Evolutionary conservation across 2,888 invertebrate species (phyloP).

Genomic region (Drosophila yooni): DNA sequence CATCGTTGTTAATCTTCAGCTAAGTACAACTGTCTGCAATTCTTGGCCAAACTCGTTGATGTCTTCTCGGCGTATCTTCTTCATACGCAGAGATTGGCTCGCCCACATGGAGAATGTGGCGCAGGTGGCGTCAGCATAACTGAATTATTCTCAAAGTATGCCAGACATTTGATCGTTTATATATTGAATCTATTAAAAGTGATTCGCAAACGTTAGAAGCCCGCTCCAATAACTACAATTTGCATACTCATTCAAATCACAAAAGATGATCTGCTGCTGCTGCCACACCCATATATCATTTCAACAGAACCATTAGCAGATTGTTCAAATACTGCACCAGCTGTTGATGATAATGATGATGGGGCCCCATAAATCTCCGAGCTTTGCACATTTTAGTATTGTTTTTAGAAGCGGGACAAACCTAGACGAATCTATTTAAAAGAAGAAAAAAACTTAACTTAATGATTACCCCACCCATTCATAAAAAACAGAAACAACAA

Average conservation of each 20-base stretch:
- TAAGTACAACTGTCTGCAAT: background rate
- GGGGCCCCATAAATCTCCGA: conserved; percentile 23
- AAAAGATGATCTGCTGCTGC: conserved; percentile 40
- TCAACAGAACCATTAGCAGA: conserved; percentile 43
- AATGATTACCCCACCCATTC: conserved; percentile 75
- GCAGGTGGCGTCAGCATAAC: conserved; percentile 13
- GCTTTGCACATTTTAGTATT: conserved; percentile 21
- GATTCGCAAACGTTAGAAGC: conserved; percentile 29
- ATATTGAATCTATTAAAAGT: conserved; percentile 1
- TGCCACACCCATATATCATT: conserved; percentile 31
- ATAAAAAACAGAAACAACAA: conserved; percentile 10
- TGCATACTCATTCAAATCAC: conserved; percentile 54
- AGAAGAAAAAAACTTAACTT: conserved; percentile 37
- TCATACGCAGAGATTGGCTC: conserved; percentile 2
- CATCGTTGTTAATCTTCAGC: background rate
- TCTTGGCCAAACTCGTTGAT: background rate
- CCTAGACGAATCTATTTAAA: conserved; percentile 45
- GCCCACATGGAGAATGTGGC: conserved; percentile 7
- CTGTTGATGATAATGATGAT: conserved; percentile 14
- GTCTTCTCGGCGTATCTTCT: background rate
- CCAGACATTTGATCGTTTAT: conserved; percentile 6
- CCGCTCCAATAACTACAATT: conserved; percentile 36
- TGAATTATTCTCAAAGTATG: conserved; percentile 5
- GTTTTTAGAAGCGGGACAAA: conserved; percentile 1
- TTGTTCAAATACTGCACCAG: conserved; percentile 39